Base-by-base conservation (phyloP, 2,113 vertebrate genomes). In the Asarcornis scutulata region DNA sequence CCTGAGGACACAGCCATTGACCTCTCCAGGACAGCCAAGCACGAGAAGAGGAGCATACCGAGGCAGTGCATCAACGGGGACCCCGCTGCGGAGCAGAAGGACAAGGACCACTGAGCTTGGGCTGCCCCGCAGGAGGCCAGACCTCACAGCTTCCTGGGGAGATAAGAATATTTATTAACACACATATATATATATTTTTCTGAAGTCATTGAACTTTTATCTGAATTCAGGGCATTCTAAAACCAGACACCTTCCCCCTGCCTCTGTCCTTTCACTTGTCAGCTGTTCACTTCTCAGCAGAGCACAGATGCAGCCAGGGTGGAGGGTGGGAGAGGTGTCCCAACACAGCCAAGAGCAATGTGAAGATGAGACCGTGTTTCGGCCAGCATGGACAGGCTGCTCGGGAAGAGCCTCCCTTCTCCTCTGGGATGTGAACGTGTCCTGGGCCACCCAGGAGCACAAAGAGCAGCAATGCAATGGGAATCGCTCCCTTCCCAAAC, bases 11-110 rank as follows among this genome's bases (percentile, higher is more conserved):
- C 91, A 87, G 99, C 98, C 48, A 99, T 99, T 1, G 99, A 99
- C 89, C 98, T 99, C 80, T 99, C 99, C 92, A 99, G 98, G 95
- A 98, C 99, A n/a, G 98, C 99, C 62, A 98, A 98, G 92, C 98
- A 98, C 1, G 98, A 98, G 89, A 98, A 90, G 81, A 98, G 97
- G 88, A 97, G 66, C 17, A 86, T 92, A 40, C 55, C 94, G 87
- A 96, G 95, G 40, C 96, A 50, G 25, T 72, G 48, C 87, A 38
- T 91, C 80, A 84, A 76, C 1, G 94, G 86, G 91, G 96, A 88
- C 13, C 13, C 85, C 72, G 46, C 91, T 3, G 38, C 7, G 4
- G 90, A 89, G 86, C 93, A 96, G 77, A 88, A 92, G 23, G 96
- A 98, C 42, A 97, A 96, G 34, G 96, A 97, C 38, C 97, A 97